Conservation (phyloP, 2,888 invertebrate genomes). For the Zaprionus obscuricornis region DNA sequence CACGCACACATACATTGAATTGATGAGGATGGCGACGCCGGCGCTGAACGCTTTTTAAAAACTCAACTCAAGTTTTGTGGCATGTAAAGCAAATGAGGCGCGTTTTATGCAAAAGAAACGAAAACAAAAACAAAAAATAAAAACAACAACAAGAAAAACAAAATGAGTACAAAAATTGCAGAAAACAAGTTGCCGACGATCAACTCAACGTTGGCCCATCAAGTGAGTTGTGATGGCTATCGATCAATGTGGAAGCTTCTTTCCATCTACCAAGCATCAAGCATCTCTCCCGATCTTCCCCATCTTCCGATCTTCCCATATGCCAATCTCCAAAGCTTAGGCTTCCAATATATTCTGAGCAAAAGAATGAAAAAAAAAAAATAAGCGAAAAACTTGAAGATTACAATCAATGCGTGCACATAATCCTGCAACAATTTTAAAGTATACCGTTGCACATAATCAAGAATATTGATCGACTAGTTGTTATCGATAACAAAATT, state of each 20-base stretch:
- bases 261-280: constrained; percentile 23
- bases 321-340: constrained; percentile 17
- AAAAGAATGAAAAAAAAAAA: constrained; percentile 10
- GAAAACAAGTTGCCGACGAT: constrained; percentile 63
- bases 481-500: no score
- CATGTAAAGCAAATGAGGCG: constrained; percentile 74
- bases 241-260: constrained; percentile 56
- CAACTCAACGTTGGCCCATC: constrained; percentile 56
- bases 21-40: constrained; percentile 51
- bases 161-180: constrained; percentile 28
- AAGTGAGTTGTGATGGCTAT: constrained; percentile 72
- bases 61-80: constrained; percentile 60
- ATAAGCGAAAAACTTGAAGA: constrained; percentile 30
- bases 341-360: constrained; percentile 31
- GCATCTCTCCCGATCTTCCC: constrained; percentile 1
- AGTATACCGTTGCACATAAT: constrained; percentile 15
- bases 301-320: constrained; percentile 8
- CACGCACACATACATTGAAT: constrained; percentile 2
- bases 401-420: constrained; percentile 58
- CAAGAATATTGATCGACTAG: no score
- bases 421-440: constrained; percentile 40
- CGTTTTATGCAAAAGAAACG: constrained; percentile 69
- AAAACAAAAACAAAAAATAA: constrained; percentile 18
- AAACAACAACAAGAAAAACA: constrained; percentile 10
- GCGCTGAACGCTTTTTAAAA: constrained; percentile 63